These are phyloP conservation scores for Catharus ustulatus DNA, from an alignment of 2,797 vertebrate species.

Conservation along the genomic window DNA sequence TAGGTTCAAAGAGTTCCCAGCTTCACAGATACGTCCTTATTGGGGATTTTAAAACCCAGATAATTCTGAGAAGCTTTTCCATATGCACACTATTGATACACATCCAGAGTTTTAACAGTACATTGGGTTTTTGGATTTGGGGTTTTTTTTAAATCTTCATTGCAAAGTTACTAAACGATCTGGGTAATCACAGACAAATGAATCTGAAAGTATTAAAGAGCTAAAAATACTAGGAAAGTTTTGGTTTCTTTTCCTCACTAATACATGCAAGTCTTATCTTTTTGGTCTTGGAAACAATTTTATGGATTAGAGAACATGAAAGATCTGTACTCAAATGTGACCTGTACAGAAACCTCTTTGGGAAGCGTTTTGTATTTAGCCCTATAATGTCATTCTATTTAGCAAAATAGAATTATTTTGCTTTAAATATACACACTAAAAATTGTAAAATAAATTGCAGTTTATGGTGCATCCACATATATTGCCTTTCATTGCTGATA, in stretches of 20 bases:
- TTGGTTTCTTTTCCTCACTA: background rate
- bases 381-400: background rate
- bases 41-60: background rate
- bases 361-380: background rate
- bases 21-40: background rate
- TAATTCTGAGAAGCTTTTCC: background rate
- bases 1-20: background rate
- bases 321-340: background rate
- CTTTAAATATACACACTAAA: background rate
- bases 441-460: background rate
- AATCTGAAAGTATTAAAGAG: background rate
- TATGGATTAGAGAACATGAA: background rate
- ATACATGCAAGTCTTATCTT: background rate
- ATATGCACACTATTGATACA: background rate
- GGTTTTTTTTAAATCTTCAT: accelerated
- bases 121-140: background rate
- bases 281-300: background rate
- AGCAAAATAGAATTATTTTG: background rate
- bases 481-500: background rate
- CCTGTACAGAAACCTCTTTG: background rate
- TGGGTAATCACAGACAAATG: background rate
- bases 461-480: background rate
- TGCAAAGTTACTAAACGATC: background rate
- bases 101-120: background rate
- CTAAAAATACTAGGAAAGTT: background rate